Conservation (phyloP, 2,113 vertebrate genomes). For the Spermophilus dauricus region DNA sequence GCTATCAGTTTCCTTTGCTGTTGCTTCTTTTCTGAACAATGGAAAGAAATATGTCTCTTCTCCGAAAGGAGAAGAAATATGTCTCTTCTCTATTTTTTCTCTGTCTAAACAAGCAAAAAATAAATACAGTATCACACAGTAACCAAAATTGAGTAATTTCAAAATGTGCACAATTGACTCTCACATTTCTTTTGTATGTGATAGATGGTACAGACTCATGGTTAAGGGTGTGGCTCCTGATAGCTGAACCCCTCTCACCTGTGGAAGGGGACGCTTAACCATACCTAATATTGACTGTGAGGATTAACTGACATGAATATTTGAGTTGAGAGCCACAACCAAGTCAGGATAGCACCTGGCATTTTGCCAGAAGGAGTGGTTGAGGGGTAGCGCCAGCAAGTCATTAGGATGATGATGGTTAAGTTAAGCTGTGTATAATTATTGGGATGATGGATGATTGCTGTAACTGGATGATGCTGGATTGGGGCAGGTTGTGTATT, state of each 20-base stretch:
- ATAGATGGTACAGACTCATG: background rate
- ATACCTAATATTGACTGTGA: background rate
- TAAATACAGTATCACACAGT: background rate
- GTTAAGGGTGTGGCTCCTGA: background rate
- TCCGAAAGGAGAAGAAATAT: background rate
- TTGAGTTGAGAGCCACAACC: no score
- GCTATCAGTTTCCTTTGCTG: background rate
- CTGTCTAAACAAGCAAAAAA: background rate
- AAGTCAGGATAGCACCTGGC: no score
- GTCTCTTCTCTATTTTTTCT: background rate
- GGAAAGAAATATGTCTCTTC: background rate
- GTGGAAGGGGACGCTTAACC: background rate
- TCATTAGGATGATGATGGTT: no score
- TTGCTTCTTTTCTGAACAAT: background rate
- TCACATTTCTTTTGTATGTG: background rate
- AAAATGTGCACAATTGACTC: background rate
- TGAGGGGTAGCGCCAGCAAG: no score
- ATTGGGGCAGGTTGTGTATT: no score
- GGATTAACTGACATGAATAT: background rate
- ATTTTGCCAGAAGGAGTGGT: no score
- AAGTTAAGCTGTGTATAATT: no score
- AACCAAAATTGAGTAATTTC: background rate
- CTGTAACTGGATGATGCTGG: no score
- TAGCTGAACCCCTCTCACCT: background rate
- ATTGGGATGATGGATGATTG: no score